Evolutionary conservation across 2,113 vertebrate genomes (phyloP).

Genomic region (Prochilodus magdalenae): DNA sequence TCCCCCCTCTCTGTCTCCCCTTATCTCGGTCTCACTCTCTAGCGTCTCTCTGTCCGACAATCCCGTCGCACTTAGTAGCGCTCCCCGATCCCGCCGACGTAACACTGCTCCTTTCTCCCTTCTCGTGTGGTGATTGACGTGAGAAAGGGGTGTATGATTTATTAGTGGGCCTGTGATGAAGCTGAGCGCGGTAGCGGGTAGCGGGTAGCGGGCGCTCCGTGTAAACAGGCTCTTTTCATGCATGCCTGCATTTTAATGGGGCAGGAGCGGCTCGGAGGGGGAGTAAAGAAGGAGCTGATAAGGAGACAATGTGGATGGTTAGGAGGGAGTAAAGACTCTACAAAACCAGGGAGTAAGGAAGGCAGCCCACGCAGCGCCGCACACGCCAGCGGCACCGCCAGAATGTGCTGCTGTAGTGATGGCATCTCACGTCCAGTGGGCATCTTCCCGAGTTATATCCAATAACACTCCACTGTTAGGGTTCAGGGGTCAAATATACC

Average conservation of each 20-base stretch:
- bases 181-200: slow-evolving; percentile 87
- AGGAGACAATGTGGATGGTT: slow-evolving; percentile 60
- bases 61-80: too few relatives aligned
- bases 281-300: slow-evolving; percentile 58
- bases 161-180: slow-evolving; percentile 93
- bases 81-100: too few relatives aligned
- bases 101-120: too few relatives aligned
- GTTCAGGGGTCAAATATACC: too few relatives aligned
- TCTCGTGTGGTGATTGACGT: slow-evolving; percentile 92
- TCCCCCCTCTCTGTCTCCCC: too few relatives aligned
- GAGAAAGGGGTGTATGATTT: slow-evolving; percentile 98
- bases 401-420: background rate
- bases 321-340: slow-evolving; percentile 38
- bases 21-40: too few relatives aligned
- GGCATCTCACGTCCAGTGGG: too few relatives aligned
- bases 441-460: background rate
- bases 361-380: slow-evolving; percentile 28
- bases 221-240: slow-evolving; percentile 81
- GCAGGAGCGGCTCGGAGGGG: slow-evolving; percentile 59
- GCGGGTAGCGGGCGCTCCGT: slow-evolving; percentile 84
- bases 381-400: too few relatives aligned
- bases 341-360: slow-evolving; percentile 50
- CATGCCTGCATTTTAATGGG: slow-evolving; percentile 72
- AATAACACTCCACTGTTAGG: background rate
- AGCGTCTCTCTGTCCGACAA: too few relatives aligned